Conservation (phyloP, 2,797 vertebrate genomes). For the Buphagus erythrorhynchus region DNA sequence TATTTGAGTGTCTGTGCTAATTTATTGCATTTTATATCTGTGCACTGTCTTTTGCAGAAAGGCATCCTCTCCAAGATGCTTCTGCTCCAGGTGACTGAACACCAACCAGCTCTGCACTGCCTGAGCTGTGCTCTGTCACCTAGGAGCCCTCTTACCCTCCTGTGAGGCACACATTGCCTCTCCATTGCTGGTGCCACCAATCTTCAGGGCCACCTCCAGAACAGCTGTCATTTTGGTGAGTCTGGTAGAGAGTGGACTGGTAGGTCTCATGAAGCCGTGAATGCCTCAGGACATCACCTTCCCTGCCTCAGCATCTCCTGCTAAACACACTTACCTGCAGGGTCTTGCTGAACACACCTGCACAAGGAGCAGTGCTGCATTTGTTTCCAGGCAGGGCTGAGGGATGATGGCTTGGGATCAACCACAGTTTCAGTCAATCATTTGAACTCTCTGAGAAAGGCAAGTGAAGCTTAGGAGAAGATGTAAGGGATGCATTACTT, state of each 20-base stretch:
- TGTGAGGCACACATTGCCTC: neutral
- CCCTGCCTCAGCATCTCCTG: neutral
- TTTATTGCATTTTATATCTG: neutral
- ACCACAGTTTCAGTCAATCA: neutral
- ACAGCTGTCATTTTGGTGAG: neutral
- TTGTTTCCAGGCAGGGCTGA: neutral
- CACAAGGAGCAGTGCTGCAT: neutral
- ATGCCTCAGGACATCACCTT: neutral
- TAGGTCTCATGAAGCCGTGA: neutral
- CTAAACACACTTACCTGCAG: neutral
- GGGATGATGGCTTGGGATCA: neutral
- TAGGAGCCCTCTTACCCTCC: neutral
- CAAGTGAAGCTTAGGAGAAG: neutral
- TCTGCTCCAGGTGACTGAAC: neutral
- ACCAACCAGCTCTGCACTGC: neutral
- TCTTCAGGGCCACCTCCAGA: neutral
- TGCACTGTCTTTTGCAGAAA: neutral
- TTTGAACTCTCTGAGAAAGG: neutral
- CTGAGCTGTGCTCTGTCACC: neutral
- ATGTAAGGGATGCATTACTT: neutral
- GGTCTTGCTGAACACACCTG: neutral
- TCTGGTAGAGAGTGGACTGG: neutral
- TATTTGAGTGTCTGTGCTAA: neutral
- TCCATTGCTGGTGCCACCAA: neutral
- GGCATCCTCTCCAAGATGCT: fast-evolving